Conservation (phyloP, 37 sponge, comb jelly and placozoan species). For the Tethya wilhelma region DNA sequence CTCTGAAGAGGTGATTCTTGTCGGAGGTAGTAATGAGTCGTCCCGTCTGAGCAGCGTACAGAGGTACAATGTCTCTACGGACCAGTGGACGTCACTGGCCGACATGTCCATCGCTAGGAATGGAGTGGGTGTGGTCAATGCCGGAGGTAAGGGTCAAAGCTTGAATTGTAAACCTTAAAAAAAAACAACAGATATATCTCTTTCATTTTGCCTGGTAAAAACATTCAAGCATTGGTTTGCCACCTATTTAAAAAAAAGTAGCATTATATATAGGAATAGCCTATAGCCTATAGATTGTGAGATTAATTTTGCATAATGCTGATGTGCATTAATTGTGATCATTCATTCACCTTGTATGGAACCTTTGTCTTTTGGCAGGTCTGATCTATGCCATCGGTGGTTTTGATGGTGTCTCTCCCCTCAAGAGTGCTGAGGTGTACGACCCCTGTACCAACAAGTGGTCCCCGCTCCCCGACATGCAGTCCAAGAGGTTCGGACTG, state of each 20-base stretch:
- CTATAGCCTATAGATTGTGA: no score
- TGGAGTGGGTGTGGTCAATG: constrained; percentile 66
- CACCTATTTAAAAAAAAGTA: neutral
- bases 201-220: no score
- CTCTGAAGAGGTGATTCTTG: constrained; percentile 45
- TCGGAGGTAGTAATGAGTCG: constrained; percentile 75
- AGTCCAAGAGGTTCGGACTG: constrained; percentile 40
- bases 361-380: constrained; percentile 11
- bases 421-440: constrained; percentile 59
- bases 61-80: constrained; percentile 33
- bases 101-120: constrained; percentile 56
- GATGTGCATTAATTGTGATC: neutral
- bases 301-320: neutral
- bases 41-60: constrained; percentile 64
- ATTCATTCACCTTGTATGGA: neutral
- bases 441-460: constrained; percentile 42
- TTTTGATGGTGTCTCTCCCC: constrained; percentile 58
- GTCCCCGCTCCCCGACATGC: constrained; percentile 53
- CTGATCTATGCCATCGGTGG: constrained; percentile 74
- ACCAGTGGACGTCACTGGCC: constrained; percentile 45
- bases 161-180: no score
- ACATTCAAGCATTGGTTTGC: neutral
- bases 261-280: neutral
- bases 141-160: constrained; percentile 17
- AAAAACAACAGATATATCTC: no score